Percentiles rank a stretch among this genome's conserved stretches.
These are phyloP conservation scores for Coreius guichenoti DNA, from an alignment of 2,797 vertebrate genomes.

Conservation along the genomic window DNA sequence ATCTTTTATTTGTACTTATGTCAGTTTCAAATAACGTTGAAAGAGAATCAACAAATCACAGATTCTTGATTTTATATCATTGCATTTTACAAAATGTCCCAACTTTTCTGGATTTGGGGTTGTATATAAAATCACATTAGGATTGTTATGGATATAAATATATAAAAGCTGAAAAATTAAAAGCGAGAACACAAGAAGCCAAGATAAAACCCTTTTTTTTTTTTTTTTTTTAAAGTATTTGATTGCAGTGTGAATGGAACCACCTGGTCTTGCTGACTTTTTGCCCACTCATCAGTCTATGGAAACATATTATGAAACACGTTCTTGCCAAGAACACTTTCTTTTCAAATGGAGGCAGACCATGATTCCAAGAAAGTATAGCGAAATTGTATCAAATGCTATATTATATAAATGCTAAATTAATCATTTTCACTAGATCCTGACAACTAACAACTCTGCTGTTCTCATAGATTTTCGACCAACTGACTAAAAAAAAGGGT, in stretches of 20 bases:
- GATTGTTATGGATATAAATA: too few species aligned
- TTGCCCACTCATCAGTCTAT: not conserved
- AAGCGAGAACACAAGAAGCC: not conserved
- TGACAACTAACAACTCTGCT: not conserved
- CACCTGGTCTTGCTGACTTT: constrained; percentile 31
- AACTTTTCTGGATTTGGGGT: too few species aligned
- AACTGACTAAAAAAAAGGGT: not conserved
- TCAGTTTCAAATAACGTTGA: too few species aligned
- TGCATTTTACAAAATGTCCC: too few species aligned
- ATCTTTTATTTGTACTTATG: too few species aligned
- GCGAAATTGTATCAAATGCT: not conserved
- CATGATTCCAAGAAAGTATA: not conserved
- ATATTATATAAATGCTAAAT: not conserved
- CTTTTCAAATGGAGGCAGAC: not conserved
- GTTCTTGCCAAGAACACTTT: not conserved
- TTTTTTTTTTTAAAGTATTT: not conserved
- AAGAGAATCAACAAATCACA: too few species aligned
- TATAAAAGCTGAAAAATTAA: too few species aligned
- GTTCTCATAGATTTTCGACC: not conserved
- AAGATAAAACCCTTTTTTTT: not conserved
- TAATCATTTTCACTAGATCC: not conserved
- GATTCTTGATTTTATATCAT: too few species aligned
- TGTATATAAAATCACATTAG: not conserved
- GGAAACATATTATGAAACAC: not conserved
- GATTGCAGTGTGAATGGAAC: constrained; percentile 21